Evolutionary conservation across 2,797 vertebrate genomes (phyloP).

Genomic region (Cryptoprocta ferox): DNA sequence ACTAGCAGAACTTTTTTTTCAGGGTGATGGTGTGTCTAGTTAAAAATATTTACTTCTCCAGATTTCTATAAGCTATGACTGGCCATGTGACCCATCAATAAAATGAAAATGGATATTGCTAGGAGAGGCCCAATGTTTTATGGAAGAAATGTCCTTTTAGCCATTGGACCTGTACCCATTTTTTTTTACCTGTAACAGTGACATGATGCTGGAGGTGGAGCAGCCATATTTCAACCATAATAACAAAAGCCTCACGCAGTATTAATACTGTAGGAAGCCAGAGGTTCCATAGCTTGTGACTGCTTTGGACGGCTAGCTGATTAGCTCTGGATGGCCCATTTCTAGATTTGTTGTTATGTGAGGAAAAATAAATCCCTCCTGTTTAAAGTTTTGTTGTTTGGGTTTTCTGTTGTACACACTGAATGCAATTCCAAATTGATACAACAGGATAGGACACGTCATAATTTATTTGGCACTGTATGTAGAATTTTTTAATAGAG

Average conservation of each 20-base stretch:
- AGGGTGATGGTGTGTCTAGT: background rate
- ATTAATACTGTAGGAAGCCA: background rate
- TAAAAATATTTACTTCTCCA: slow-evolving; percentile 29
- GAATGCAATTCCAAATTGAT: background rate
- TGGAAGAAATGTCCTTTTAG: slow-evolving; percentile 1
- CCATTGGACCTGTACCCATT: background rate
- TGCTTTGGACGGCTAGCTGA: background rate
- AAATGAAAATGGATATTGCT: slow-evolving; percentile 1
- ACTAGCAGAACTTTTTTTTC: background rate
- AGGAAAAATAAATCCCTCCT: slow-evolving; percentile 7
- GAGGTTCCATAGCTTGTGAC: background rate
- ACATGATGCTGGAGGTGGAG: background rate
- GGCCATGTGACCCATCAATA: background rate
- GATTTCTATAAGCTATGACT: background rate
- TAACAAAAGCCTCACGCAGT: background rate
- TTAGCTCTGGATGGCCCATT: background rate
- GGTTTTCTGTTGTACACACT: background rate
- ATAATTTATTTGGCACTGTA: slow-evolving; percentile 10
- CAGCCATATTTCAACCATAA: background rate
- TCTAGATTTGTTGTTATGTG: background rate
- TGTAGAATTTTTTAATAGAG: background rate
- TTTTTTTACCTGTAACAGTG: background rate
- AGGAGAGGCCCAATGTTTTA: background rate
- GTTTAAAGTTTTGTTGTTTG: slow-evolving; percentile 1
- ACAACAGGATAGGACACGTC: background rate